These are phyloP conservation scores for Bombus superbus DNA, from an alignment of 1,140 invertebrate genomes.

Conservation along the genomic window DNA sequence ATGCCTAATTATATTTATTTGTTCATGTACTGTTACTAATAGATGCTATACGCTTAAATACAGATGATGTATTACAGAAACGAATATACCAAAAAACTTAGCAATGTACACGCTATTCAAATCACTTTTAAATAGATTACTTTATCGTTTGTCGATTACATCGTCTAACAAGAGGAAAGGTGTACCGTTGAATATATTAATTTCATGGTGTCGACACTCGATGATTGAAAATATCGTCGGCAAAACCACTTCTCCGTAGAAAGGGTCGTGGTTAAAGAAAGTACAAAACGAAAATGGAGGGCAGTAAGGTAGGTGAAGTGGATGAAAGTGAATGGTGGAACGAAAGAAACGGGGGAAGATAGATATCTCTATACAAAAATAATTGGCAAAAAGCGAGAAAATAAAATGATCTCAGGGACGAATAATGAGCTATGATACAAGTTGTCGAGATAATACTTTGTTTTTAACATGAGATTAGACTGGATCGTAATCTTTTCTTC, in stretches of 20 bases:
- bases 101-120: constrained; percentile 79
- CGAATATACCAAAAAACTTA: constrained; percentile 79
- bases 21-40: constrained; percentile 78
- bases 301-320: constrained; percentile 1
- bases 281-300: constrained; percentile 54
- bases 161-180: constrained; percentile 70
- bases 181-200: constrained; percentile 79
- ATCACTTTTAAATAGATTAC: constrained; percentile 77
- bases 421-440: constrained; percentile 77
- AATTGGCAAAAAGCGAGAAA: constrained; percentile 66
- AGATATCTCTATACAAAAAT: constrained; percentile 75
- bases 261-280: constrained; percentile 37
- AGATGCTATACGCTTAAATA: constrained; percentile 81
- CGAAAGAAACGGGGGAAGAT: constrained; percentile 37
- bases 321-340: background rate
- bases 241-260: constrained; percentile 30
- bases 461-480: constrained; percentile 69
- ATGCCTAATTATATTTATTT: constrained; percentile 82
- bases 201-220: constrained; percentile 66
- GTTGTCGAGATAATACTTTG: constrained; percentile 78
- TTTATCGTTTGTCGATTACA: constrained; percentile 75
- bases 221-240: constrained; percentile 58
- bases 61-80: constrained; percentile 80
- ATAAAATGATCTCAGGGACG: constrained; percentile 65
- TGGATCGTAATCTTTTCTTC: constrained; percentile 65